Evolutionary conservation across 2,113 vertebrate genomes (phyloP).

Genomic region (Rhinolophus sinicus): DNA sequence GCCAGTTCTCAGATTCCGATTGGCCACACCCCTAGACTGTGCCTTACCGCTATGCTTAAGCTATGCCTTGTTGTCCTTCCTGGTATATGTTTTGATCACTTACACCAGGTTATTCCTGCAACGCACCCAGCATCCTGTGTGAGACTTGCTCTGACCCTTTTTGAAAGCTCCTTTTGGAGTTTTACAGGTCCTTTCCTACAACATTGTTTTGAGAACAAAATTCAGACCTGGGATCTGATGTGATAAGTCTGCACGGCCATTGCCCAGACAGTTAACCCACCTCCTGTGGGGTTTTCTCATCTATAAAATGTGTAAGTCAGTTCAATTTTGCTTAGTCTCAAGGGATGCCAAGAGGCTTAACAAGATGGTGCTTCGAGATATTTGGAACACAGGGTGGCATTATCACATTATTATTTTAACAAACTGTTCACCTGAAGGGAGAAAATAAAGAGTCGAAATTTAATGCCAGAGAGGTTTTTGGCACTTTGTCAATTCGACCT

Average conservation of each 20-base stretch:
- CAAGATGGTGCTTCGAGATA: slow-evolving; percentile 61
- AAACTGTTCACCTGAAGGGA: slow-evolving; percentile 73
- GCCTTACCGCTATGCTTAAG: not conserved
- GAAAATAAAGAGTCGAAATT: slow-evolving; percentile 67
- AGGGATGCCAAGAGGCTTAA: slow-evolving; percentile 27
- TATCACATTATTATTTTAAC: slow-evolving; percentile 76
- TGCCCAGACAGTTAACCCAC: not conserved
- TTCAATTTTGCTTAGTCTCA: slow-evolving; percentile 44
- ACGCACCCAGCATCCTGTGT: not conserved
- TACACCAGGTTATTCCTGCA: not conserved
- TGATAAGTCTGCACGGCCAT: not conserved
- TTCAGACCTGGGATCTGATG: slow-evolving; percentile 26
- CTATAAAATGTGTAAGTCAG: not conserved
- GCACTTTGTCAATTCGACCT: slow-evolving; percentile 73
- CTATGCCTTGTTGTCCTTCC: not conserved
- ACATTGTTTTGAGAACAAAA: slow-evolving; percentile 46
- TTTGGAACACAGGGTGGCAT: slow-evolving; percentile 68
- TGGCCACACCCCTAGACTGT: not conserved
- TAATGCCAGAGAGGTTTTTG: slow-evolving; percentile 70
- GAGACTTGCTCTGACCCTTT: not conserved
- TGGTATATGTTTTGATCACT: not conserved
- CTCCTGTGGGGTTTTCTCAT: slow-evolving; percentile 9
- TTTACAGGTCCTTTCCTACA: not conserved
- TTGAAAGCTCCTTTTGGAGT: not conserved
- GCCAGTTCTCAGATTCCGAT: not conserved